These are phyloP conservation scores for Metopolophium dirhodum DNA, from an alignment of 1,140 invertebrate species.

Conservation along the genomic window DNA sequence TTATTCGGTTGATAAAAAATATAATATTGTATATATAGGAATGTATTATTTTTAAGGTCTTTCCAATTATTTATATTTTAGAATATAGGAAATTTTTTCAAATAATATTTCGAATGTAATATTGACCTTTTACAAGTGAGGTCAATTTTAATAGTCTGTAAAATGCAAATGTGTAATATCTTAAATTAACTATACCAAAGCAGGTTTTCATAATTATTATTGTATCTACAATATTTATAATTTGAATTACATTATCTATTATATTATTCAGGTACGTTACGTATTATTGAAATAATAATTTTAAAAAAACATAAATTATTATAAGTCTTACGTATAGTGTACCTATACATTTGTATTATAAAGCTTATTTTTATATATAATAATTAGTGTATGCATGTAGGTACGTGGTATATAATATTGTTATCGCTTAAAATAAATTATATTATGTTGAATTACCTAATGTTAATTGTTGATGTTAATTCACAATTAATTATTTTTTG, in stretches of 20 bases:
- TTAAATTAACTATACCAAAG: not conserved
- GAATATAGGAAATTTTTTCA: not conserved
- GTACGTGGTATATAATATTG: not conserved
- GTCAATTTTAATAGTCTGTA: not conserved
- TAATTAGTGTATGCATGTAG: too few species aligned
- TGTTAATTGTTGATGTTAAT: too few species aligned
- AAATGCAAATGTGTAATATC: not conserved
- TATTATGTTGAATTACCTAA: too few species aligned
- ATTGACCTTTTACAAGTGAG: not conserved
- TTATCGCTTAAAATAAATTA: too few species aligned
- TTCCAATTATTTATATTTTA: not conserved
- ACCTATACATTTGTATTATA: too few species aligned
- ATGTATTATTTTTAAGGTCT: conserved; percentile 3
- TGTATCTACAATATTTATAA: not conserved
- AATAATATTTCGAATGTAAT: not conserved
- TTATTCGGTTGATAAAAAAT: not conserved
- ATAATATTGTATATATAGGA: not conserved
- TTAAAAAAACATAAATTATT: not conserved
- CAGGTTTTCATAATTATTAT: not conserved
- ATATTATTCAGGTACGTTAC: not conserved
- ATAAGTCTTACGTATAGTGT: too few species aligned
- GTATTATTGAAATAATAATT: not conserved
- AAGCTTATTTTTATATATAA: too few species aligned
- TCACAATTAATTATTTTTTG: not conserved
- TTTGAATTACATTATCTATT: not conserved